Evolutionary conservation across 2,888 invertebrate species (phyloP), one percentile per base, ranked within the genome.

Genomic region (Pyrrhia umbra): DNA sequence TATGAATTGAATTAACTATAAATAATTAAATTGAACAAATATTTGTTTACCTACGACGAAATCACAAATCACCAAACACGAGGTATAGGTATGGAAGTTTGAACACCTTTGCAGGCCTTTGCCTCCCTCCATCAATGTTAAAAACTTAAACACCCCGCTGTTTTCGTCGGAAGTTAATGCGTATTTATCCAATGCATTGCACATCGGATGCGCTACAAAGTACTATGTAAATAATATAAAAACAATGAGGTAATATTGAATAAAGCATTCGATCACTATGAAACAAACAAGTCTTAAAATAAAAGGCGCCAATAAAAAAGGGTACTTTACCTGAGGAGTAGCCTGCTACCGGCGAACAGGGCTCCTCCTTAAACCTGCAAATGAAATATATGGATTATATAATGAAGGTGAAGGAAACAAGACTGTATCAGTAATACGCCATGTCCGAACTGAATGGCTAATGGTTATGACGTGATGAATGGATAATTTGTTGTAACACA

Each of bases 311-410:
- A 9, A 18, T 10, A 45, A 46, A 59, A 47, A 46, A 30, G n/a
- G 8, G 23, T 30, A 37, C 6, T 50, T 75, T 82, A 88, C 89
- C 86, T 82, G 85, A 60, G 8, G 82, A 82, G 9, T 74, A 79
- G 6, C 70, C 78, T 1, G 82, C 74, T 10, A 72, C 30, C 9
- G 88, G 86, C 1, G 86, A 86, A 62, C 68, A 73, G 1, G 90
- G 88, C 51, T 92, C 91, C 56, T 92, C 93, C 70, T 90, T 92
- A 72, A 92, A 92, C 66, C 92, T 92, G 88, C 37, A 82, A 86
- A 83, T 58, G 75, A 79, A 77, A 75, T 13, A 60, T 57, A 42
- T 42, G 39, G 40, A 46, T 49, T 23, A 54, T 40, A 43, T 47
- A 60, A 51, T 54, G 15, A 56, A 65, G 42, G 34, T 49, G 15